Conservation (phyloP, 2,113 vertebrate genomes). For the Ariopsis seemanni region DNA sequence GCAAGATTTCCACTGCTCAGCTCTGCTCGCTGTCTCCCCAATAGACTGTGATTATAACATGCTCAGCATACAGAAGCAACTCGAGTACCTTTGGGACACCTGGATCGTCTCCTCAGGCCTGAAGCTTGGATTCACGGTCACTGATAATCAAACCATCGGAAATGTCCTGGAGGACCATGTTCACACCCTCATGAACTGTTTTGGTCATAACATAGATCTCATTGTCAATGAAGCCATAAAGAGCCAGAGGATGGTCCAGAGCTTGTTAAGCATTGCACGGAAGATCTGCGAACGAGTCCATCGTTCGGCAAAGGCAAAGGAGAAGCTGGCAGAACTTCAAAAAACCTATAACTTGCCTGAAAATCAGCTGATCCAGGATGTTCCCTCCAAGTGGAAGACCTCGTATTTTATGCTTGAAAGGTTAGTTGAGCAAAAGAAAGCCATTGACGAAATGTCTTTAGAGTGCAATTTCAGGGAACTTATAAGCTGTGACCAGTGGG, state of each 20-base stretch:
- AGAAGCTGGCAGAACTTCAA: conserved; percentile 87
- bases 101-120: conserved; percentile 91
- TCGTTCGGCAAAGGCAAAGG: conserved; percentile 84
- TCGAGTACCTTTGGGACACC: conserved; percentile 92
- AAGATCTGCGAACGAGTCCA: conserved; percentile 93
- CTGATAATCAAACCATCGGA: conserved; percentile 82
- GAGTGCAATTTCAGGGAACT: conserved; percentile 94
- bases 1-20: conserved; percentile 91
- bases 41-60: conserved; percentile 89
- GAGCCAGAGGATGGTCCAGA: conserved; percentile 97
- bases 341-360: conserved; percentile 82
- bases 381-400: conserved; percentile 90
- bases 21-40: conserved; percentile 87
- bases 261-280: conserved; percentile 89
- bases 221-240: conserved; percentile 95
- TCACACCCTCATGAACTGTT: conserved; percentile 87
- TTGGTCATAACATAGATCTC: conserved; percentile 88
- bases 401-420: conserved; percentile 95
- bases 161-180: conserved; percentile 85
- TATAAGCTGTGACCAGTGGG: conserved; percentile 97
- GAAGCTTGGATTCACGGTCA: conserved; percentile 90
- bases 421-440: conserved; percentile 91
- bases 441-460: conserved; percentile 87
- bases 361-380: conserved; percentile 88
- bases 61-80: conserved; percentile 87